phyloP scores from a whole-genome alignment of 2,113 vertebrate genomes.

The Dinomys branickii region DNA sequence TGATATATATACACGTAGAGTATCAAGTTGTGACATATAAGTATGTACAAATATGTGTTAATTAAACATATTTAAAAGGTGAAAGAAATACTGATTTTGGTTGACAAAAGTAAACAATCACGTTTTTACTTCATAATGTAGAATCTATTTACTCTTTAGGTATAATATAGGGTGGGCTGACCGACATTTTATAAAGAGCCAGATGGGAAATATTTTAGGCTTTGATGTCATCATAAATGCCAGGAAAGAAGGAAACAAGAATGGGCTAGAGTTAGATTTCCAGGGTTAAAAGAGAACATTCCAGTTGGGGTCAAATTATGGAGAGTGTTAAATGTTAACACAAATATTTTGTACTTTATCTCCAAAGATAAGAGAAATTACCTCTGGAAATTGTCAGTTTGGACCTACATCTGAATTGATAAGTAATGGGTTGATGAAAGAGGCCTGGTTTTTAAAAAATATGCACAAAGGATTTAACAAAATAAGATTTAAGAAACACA shows the following conservation, averaged over 20 bases:
- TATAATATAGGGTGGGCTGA: background rate
- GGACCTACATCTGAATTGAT: background rate
- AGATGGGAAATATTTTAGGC: background rate
- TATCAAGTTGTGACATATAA: background rate
- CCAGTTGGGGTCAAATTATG: background rate
- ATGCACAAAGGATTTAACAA: background rate
- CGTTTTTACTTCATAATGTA: background rate
- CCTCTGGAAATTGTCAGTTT: background rate
- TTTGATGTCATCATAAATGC: background rate
- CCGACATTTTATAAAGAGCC: background rate
- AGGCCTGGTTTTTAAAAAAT: background rate
- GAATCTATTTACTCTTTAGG: background rate
- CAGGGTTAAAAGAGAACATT: background rate
- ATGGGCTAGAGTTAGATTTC: background rate
- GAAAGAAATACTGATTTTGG: background rate
- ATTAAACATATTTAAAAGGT: background rate
- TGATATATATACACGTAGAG: background rate
- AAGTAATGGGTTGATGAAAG: background rate
- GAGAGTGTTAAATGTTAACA: background rate
- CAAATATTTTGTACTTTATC: background rate
- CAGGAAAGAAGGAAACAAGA: background rate
- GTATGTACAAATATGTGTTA: background rate
- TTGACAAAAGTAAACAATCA: background rate
- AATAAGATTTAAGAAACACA: background rate
- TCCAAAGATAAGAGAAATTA: slow-evolving; percentile 3